A percentile compares a stretch with the other conserved stretches of the same genome.
phyloP scores from a whole-genome alignment of 2,113 vertebrate genomes.

The Canis aureus region DNA sequence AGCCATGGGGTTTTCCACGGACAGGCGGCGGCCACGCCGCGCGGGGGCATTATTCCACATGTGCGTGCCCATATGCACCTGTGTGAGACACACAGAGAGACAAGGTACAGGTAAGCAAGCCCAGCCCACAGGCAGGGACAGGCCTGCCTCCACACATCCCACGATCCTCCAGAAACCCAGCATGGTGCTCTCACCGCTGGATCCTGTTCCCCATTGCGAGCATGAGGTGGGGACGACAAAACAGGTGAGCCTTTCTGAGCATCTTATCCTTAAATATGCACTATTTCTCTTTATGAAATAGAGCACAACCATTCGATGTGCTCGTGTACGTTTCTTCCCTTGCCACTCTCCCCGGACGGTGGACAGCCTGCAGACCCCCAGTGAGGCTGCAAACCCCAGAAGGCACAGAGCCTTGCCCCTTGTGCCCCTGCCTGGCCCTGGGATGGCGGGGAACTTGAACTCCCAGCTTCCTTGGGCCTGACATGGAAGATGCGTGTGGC shows the following conservation, averaged over 20 bases:
- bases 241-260: background rate
- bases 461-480: background rate
- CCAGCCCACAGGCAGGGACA: background rate
- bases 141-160: rapidly evolving
- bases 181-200: rapidly evolving
- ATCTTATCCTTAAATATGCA: rapidly evolving
- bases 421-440: background rate
- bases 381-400: background rate
- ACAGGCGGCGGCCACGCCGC: constrained; percentile 96
- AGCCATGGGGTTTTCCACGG: constrained; percentile 99
- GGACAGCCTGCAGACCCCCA: background rate
- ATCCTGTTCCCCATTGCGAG: background rate
- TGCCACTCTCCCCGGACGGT: background rate
- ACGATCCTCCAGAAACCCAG: background rate
- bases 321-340: background rate
- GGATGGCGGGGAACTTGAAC: background rate
- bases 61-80: constrained; percentile 99
- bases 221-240: background rate
- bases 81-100: constrained; percentile 75
- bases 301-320: rapidly evolving
- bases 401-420: background rate
- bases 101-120: constrained; percentile 69
- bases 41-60: constrained; percentile 99
- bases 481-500: background rate
- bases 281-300: constrained; percentile 36